These are phyloP conservation scores for Cepphus grylle DNA, from an alignment of 2,113 vertebrate genomes.

Conservation along the genomic window DNA sequence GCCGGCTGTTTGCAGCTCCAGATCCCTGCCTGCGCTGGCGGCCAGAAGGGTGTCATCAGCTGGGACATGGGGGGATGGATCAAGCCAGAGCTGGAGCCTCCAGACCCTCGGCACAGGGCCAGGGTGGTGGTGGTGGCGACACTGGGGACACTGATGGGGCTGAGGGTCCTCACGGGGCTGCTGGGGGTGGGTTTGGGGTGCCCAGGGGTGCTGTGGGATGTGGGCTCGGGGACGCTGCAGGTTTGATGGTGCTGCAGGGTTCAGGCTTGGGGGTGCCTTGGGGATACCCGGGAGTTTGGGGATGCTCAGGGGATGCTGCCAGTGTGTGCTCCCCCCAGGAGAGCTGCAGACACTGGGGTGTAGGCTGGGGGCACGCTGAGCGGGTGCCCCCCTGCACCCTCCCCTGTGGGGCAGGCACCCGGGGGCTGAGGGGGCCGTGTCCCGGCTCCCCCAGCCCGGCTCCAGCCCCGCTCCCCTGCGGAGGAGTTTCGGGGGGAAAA, in stretches of 20 bases:
- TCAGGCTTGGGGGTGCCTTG: neutral
- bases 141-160: accelerated
- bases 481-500: neutral
- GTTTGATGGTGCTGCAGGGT: neutral
- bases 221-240: neutral
- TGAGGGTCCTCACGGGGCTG: neutral
- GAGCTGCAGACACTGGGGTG: neutral
- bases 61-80: neutral
- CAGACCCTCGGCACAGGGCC: accelerated
- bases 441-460: neutral
- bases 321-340: neutral
- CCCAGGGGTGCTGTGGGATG: neutral
- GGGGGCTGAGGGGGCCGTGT: neutral
- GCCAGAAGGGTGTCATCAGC: neutral
- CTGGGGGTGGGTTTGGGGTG: neutral
- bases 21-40: neutral
- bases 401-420: neutral
- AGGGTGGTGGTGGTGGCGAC: neutral
- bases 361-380: neutral
- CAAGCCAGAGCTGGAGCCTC: neutral
- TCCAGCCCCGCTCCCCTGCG: neutral
- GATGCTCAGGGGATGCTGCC: neutral
- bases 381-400: neutral
- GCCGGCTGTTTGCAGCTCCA: neutral
- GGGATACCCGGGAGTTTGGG: neutral